Base-by-base conservation (phyloP, 2,797 vertebrate species). In the Prionace glauca region DNA sequence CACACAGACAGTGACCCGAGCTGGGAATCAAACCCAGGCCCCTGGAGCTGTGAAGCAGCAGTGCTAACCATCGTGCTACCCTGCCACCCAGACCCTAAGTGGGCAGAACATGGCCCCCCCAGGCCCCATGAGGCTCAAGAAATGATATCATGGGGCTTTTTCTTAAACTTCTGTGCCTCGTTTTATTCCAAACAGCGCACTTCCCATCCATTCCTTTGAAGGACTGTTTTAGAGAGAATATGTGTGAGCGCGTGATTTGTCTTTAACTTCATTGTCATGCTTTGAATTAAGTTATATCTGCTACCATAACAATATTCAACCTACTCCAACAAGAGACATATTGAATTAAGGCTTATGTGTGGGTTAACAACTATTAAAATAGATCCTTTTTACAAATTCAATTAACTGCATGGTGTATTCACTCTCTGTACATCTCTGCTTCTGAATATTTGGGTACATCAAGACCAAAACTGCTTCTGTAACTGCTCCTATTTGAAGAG, bases 271-370 rank as follows among this genome's bases (percentile, higher is more conserved):
- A 92, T 92, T 92, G 90, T 92, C 90, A 24, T 69, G 65, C 62
- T 69, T 69, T 36, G 65, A 92, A 92, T 92, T 69, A 36, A 41
- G 90, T 92, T 92, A 41, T 69, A 67, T 92, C 8, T 67, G 90
- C 65, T 69, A 92, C 90, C n/a, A 69, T 24, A 69, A 92, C n/a
- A 67, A 92, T 62, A 69, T 92, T 92, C 90, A 92, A 69, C 36
- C n/a, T 22, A 92, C 90, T 92, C n/a, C 90, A 41, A n/a, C n/a
- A 92, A 92, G n/a, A 2, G 12, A 92, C 90, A 92, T 90, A 90
- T 92, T 92, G 90, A 92, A 67, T 69, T 92, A 92, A n/a, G 5
- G 65, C n/a, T 92, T 69, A 92, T 92, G 65, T 92, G 90, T 92
- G 65, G 90, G 90, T 69, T 92, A 92, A 36, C n/a, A 22, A 92